These are phyloP conservation scores for Silurus lanzhouensis DNA, from an alignment of 2,797 vertebrate genomes.

Conservation along the genomic window DNA sequence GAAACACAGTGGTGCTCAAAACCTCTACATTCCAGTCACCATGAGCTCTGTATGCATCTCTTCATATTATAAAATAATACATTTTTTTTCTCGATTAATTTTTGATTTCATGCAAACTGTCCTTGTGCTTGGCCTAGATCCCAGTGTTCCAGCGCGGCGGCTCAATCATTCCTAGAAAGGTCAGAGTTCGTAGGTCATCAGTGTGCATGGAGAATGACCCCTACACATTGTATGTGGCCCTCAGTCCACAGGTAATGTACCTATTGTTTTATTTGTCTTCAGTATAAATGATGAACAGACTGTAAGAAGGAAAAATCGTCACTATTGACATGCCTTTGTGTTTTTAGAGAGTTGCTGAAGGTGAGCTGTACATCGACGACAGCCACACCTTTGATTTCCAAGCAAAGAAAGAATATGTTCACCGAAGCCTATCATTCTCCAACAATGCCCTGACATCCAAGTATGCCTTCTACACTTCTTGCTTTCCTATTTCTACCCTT, in stretches of 20 bases:
- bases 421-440: slow-evolving; percentile 78
- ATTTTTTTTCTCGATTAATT: neutral
- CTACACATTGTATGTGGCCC: slow-evolving; percentile 85
- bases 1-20: slow-evolving; percentile 85
- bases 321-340: neutral
- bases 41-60: slow-evolving; percentile 80
- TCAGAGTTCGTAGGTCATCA: slow-evolving; percentile 83
- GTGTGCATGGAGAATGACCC: slow-evolving; percentile 87
- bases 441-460: slow-evolving; percentile 80
- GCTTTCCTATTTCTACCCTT: neutral
- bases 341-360: slow-evolving; percentile 81
- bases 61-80: neutral
- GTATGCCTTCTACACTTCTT: slow-evolving; percentile 61
- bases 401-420: slow-evolving; percentile 77
- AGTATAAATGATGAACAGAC: neutral
- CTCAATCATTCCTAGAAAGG: slow-evolving; percentile 85
- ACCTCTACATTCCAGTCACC: slow-evolving; percentile 86
- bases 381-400: slow-evolving; percentile 86
- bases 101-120: neutral
- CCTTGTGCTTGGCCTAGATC: slow-evolving; percentile 69
- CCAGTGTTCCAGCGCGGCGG: slow-evolving; percentile 90
- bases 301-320: neutral
- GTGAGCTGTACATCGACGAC: slow-evolving; percentile 88
- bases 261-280: neutral
- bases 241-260: slow-evolving; percentile 75